Percentiles rank a stretch among this genome's conserved stretches.
Evolutionary conservation across 2,888 invertebrate genomes (phyloP).

Genomic region (Tachina grossa): DNA sequence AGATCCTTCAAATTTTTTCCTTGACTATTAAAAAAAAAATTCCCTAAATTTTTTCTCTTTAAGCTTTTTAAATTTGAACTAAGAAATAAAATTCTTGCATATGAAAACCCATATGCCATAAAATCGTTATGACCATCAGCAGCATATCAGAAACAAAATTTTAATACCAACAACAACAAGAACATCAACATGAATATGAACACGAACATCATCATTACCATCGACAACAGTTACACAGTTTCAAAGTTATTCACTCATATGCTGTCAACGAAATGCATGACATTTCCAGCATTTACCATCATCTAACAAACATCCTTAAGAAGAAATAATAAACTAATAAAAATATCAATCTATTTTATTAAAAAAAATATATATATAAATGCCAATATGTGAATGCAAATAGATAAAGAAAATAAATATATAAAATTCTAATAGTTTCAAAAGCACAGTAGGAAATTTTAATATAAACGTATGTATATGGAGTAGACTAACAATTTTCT

Average conservation of each 20-base stretch:
- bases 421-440: background rate
- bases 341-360: conserved; percentile 61
- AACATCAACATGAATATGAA: conserved; percentile 4
- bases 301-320: conserved; percentile 49
- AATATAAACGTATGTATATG: too few species aligned
- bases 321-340: conserved; percentile 67
- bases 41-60: background rate
- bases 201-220: conserved; percentile 31
- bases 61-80: too few species aligned
- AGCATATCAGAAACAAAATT: conserved; percentile 24
- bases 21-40: too few species aligned
- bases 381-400: conserved; percentile 12
- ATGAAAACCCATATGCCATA: conserved; percentile 32
- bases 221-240: conserved; percentile 48
- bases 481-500: too few species aligned
- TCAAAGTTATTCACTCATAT: conserved; percentile 60
- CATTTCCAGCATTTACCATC: conserved; percentile 18
- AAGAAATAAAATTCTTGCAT: background rate
- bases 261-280: conserved; percentile 50
- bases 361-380: background rate
- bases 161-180: conserved; percentile 13
- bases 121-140: conserved; percentile 55
- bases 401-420: conserved; percentile 2
- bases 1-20: background rate
- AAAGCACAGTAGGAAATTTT: conserved; percentile 15